Percentiles rank a stretch among this genome's conserved stretches.
These are phyloP conservation scores for Sitodiplosis mosellana DNA, from an alignment of 1,140 invertebrate genomes.

Conservation along the genomic window DNA sequence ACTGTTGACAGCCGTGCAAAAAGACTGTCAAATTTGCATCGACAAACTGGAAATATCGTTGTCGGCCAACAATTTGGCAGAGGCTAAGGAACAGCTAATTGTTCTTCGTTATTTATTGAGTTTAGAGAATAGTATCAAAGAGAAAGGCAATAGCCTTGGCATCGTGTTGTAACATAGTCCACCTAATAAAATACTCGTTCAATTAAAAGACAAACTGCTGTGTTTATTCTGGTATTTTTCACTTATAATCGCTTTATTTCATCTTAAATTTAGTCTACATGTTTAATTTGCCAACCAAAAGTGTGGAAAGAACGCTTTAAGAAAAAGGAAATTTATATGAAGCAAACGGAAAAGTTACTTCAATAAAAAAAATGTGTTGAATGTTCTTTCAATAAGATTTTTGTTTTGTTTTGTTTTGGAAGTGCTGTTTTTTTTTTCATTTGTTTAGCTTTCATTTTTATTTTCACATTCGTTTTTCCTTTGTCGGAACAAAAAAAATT, in stretches of 20 bases:
- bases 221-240: too few relatives aligned
- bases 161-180: background rate
- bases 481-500: too few relatives aligned
- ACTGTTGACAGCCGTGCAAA: conserved; percentile 39
- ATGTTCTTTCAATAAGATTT: too few relatives aligned
- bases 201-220: background rate
- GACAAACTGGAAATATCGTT: conserved; percentile 41
- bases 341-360: too few relatives aligned
- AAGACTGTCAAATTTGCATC: conserved; percentile 30
- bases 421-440: background rate
- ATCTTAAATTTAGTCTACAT: too few relatives aligned
- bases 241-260: background rate
- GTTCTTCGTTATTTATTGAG: conserved; percentile 71
- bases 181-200: too few relatives aligned
- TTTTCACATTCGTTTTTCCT: too few relatives aligned
- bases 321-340: too few relatives aligned
- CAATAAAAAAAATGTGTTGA: too few relatives aligned
- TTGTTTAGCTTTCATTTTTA: too few relatives aligned
- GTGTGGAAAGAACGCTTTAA: too few relatives aligned
- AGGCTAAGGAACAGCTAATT: conserved; percentile 38
- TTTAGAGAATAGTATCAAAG: conserved; percentile 58
- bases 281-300: too few relatives aligned
- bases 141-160: conserved; percentile 40
- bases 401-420: background rate
- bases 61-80: conserved; percentile 34